phyloP scores from a whole-genome alignment of 2,888 invertebrate genomes.

The Diadromus collaris region DNA sequence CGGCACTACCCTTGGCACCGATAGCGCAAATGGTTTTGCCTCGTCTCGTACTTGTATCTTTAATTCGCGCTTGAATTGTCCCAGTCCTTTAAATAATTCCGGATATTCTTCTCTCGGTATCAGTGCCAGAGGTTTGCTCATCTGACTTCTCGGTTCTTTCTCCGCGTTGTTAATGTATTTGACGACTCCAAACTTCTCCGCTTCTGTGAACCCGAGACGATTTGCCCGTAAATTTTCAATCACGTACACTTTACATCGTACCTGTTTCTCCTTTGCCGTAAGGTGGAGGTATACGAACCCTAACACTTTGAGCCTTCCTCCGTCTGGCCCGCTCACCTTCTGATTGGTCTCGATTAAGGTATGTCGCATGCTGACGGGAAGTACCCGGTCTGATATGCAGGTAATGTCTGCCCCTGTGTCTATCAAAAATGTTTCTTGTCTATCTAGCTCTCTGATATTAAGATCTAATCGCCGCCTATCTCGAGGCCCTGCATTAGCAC shows the following conservation, averaged over 20 bases:
- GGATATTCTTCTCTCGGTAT: constrained; percentile 54
- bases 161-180: no score
- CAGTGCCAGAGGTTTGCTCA: not conserved
- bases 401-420: constrained; percentile 21
- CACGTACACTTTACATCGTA: constrained; percentile 1
- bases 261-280: constrained; percentile 3
- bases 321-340: constrained; percentile 11
- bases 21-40: constrained; percentile 67
- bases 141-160: not conserved
- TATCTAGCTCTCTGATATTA: no score
- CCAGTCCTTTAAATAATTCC: constrained; percentile 62
- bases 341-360: constrained; percentile 15
- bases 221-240: constrained; percentile 7
- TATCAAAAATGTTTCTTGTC: constrained; percentile 3
- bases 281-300: constrained; percentile 24
- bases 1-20: constrained; percentile 70
- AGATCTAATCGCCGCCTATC: no score
- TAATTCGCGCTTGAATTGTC: constrained; percentile 64
- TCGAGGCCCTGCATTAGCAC: not conserved
- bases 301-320: constrained; percentile 23
- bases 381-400: no score
- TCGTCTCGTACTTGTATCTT: constrained; percentile 65
- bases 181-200: no score
- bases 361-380: no score
- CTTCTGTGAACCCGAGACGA: constrained; percentile 10